These are phyloP conservation scores for Amblyopsis rosae DNA, from an alignment of 2,113 vertebrate genomes.

Conservation along the genomic window DNA sequence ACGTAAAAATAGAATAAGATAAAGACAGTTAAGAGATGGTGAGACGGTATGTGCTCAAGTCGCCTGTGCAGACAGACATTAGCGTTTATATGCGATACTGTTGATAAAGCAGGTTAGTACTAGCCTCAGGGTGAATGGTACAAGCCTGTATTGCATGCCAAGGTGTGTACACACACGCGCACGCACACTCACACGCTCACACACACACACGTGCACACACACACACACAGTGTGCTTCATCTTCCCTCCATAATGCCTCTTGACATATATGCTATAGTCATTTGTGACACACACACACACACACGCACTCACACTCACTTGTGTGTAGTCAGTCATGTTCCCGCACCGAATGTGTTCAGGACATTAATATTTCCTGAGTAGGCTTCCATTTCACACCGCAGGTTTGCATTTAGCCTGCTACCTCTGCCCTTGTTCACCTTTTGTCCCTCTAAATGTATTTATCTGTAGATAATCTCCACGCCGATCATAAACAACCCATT, in stretches of 20 bases:
- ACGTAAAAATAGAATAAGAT: no score
- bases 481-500: neutral
- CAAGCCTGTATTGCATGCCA: constrained; percentile 10
- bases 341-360: no score
- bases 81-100: constrained; percentile 12
- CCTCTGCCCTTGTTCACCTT: neutral
- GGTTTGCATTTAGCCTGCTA: neutral
- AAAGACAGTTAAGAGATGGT: no score
- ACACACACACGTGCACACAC: constrained; percentile 1
- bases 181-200: neutral
- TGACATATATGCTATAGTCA: neutral
- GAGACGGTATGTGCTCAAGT: no score
- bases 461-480: neutral
- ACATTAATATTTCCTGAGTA: no score
- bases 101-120: constrained; percentile 29
- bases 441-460: neutral
- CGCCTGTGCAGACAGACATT: constrained; percentile 5
- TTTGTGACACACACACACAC: neutral
- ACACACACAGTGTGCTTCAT: neutral
- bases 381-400: neutral
- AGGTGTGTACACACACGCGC: neutral
- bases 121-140: constrained; percentile 6
- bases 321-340: no score
- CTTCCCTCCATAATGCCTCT: no score
- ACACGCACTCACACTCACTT: neutral